These are phyloP conservation scores for Heteronetta atricapilla DNA, from an alignment of 2,113 vertebrate genomes.

Conservation along the genomic window DNA sequence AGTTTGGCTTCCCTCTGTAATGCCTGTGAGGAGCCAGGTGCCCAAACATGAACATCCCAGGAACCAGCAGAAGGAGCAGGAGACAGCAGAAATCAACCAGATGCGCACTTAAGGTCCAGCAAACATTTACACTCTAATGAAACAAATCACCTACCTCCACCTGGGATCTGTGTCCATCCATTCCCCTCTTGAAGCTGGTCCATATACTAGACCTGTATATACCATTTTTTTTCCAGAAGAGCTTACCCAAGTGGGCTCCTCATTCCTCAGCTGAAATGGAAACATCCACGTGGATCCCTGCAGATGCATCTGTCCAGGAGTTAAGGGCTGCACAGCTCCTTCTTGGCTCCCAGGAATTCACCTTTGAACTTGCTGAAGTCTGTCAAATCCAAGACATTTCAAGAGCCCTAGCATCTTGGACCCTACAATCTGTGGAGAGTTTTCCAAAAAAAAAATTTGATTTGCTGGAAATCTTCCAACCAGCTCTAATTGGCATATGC, in stretches of 20 bases:
- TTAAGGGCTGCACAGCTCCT: background rate
- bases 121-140: background rate
- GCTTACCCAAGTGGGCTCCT: background rate
- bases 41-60: background rate
- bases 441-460: background rate
- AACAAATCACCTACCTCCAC: background rate
- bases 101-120: background rate
- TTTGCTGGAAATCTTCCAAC: background rate
- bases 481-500: background rate
- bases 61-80: background rate
- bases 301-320: background rate
- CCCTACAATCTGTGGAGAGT: background rate
- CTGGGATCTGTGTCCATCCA: background rate
- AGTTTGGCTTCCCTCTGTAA: background rate
- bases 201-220: background rate
- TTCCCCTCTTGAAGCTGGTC: background rate
- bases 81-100: background rate
- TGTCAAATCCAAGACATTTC: background rate
- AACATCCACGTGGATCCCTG: background rate
- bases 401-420: background rate
- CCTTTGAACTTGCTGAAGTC: background rate
- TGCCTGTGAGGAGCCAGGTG: background rate
- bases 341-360: background rate
- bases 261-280: background rate
- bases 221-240: background rate